Conservation (phyloP, 2,113 vertebrate genomes). For the Rhinogobius similis region DNA sequence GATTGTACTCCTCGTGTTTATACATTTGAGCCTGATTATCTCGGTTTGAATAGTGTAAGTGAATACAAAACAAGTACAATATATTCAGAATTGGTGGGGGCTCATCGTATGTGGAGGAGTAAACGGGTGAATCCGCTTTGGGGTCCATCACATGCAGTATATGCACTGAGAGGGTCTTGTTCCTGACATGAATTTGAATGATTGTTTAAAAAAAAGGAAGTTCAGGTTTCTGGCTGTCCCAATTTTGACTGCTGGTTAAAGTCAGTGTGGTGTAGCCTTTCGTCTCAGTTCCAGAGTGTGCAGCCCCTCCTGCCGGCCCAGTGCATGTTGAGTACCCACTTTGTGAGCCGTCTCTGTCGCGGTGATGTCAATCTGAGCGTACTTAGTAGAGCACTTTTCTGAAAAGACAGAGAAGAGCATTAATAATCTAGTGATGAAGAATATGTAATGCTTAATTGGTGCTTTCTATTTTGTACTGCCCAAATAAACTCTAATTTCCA, state of each 20-base stretch:
- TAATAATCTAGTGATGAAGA: neutral
- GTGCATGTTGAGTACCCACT: constrained; percentile 84
- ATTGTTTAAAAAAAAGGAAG: neutral
- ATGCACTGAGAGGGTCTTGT: neutral
- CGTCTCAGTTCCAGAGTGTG: constrained; percentile 83
- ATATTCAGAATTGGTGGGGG: neutral
- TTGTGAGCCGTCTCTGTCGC: constrained; percentile 88
- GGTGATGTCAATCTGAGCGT: constrained; percentile 87
- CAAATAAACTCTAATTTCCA: neutral
- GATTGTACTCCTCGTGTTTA: neutral
- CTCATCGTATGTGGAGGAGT: neutral
- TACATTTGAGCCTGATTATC: neutral
- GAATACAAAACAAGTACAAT: neutral
- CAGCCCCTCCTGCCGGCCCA: constrained; percentile 85
- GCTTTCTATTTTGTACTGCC: neutral
- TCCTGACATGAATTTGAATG: constrained; percentile 20
- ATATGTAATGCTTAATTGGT: neutral
- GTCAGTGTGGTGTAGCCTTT: constrained; percentile 79
- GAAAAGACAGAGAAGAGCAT: constrained; percentile 14
- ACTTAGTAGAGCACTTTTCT: constrained; percentile 82
- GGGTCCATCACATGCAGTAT: constrained; percentile 22
- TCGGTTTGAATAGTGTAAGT: neutral
- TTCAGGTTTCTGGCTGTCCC: neutral
- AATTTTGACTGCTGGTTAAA: neutral
- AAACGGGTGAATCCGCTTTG: constrained; percentile 50